Percentiles rank a stretch among this genome's conserved stretches.
Conservation (phyloP, 1,140 invertebrate species). For the Propsilocerus akamusi region DNA sequence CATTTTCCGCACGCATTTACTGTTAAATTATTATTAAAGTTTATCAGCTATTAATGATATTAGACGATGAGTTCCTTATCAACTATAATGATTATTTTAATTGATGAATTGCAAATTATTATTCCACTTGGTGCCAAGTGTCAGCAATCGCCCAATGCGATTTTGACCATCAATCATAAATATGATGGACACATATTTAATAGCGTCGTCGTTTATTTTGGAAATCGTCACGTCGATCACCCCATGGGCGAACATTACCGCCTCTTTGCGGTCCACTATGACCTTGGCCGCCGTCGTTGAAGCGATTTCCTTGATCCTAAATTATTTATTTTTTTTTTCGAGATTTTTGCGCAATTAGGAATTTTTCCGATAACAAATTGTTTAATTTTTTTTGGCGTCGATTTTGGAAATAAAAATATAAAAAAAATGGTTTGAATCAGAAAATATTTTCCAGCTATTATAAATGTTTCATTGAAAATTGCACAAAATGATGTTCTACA, state of each 20-base stretch:
- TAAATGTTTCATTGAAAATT: no score
- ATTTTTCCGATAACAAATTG: neutral
- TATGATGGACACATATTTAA: slow-evolving; percentile 13
- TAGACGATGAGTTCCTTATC: no score
- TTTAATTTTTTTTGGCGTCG: neutral
- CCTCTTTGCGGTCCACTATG: neutral
- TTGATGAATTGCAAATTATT: neutral
- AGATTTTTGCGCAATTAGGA: neutral
- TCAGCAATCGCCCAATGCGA: neutral
- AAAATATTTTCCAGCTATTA: no score
- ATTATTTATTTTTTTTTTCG: no score
- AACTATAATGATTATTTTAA: neutral
- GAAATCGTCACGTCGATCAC: slow-evolving; percentile 26
- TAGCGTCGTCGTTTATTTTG: slow-evolving; percentile 29
- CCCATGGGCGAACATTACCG: slow-evolving; percentile 21
- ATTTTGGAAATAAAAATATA: no score
- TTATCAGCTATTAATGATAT: no score
- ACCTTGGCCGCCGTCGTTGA: neutral
- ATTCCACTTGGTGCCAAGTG: neutral
- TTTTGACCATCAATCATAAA: neutral
- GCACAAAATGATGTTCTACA: no score
- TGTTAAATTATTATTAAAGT: no score
- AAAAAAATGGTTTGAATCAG: no score
- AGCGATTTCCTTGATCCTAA: slow-evolving; percentile 6
- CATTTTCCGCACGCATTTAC: no score